Evolutionary conservation across 2,113 vertebrate genomes (phyloP).

Genomic region (Clarias magur): DNA sequence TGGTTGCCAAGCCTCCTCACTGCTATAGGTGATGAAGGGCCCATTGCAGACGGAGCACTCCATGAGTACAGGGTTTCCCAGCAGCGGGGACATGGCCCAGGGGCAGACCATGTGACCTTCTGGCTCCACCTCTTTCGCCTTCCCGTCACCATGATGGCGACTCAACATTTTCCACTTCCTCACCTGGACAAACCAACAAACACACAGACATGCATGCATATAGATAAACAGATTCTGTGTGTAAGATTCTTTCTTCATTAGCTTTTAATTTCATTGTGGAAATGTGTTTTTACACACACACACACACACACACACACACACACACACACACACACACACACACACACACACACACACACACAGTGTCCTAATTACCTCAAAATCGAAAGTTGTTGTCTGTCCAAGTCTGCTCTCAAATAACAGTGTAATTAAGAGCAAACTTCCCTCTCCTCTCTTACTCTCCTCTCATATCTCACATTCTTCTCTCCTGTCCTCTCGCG

Average conservation of each 20-base stretch:
- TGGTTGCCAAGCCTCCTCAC: conserved; percentile 77
- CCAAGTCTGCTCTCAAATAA: conserved; percentile 26
- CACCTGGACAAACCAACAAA: conserved; percentile 59
- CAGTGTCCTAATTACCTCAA: conserved; percentile 12
- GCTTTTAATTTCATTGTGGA: neutral
- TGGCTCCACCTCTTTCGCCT: conserved; percentile 68
- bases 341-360: conserved; percentile 9
- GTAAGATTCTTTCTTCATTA: neutral
- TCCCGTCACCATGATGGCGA: conserved; percentile 66
- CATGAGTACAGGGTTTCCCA: conserved; percentile 71
- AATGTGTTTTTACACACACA: neutral
- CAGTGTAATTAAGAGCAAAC: conserved; percentile 3
- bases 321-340: conserved; percentile 14
- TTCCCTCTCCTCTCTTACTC: neutral
- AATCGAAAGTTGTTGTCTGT: conserved; percentile 27
- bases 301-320: conserved; percentile 12
- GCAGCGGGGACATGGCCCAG: conserved; percentile 61
- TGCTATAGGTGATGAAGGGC: conserved; percentile 72
- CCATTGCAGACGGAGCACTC: conserved; percentile 78
- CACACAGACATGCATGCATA: neutral
- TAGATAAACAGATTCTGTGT: neutral
- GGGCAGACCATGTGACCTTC: conserved; percentile 59
- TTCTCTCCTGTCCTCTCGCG: no score
- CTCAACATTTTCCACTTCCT: conserved; percentile 78
- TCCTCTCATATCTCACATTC: neutral